phyloP scores from a whole-genome alignment of 1,140 invertebrate genomes.

The Cepaea nemoralis region DNA sequence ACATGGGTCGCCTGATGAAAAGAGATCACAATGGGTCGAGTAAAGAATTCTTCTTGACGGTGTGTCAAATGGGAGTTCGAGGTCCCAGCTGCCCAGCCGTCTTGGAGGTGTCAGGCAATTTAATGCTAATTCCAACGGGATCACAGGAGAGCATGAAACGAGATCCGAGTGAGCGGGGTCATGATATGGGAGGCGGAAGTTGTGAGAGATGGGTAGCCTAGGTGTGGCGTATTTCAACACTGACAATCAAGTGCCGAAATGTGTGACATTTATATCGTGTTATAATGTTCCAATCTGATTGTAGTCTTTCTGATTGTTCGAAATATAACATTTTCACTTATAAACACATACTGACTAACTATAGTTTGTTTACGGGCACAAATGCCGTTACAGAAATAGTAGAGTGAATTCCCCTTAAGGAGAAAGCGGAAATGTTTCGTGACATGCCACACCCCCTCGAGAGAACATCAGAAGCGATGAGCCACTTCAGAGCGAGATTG shows the following conservation, averaged over 20 bases:
- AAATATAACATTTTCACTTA: too few relatives aligned
- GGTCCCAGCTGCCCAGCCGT: constrained; percentile 27
- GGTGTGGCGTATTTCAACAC: too few relatives aligned
- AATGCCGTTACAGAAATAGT: background rate
- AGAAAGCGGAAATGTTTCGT: constrained; percentile 25
- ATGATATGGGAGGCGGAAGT: background rate
- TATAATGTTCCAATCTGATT: too few relatives aligned
- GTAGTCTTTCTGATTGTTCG: too few relatives aligned
- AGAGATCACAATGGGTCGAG: constrained; percentile 18
- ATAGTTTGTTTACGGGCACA: too few relatives aligned
- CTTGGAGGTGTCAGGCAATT: constrained; percentile 37
- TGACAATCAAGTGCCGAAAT: too few relatives aligned
- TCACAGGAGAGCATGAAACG: background rate
- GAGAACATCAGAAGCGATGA: constrained; percentile 37
- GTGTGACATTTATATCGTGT: too few relatives aligned
- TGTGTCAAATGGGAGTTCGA: background rate
- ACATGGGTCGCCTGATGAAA: constrained; percentile 23
- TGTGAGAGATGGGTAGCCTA: too few relatives aligned
- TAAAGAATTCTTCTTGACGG: background rate
- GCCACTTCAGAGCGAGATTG: constrained; percentile 37
- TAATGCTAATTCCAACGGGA: constrained; percentile 15
- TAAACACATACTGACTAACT: too few relatives aligned
- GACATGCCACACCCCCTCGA: constrained; percentile 15
- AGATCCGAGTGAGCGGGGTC: background rate
- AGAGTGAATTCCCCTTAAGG: background rate